Evolutionary conservation across 2,797 vertebrate species (phyloP), one percentile per base, ranked within the genome.

Genomic region (Meda fulgida): DNA sequence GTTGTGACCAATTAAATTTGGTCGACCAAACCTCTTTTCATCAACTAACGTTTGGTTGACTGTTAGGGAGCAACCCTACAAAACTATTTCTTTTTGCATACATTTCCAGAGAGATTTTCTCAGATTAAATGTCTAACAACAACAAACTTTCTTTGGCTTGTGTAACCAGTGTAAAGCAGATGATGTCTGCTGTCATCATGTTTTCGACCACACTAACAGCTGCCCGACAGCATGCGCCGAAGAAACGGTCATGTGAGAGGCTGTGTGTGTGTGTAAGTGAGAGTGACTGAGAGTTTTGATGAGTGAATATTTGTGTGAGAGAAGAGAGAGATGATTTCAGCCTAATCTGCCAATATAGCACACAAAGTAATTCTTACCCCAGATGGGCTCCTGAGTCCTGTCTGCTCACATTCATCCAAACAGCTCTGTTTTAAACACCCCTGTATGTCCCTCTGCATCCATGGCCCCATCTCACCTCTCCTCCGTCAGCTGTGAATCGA

Each of bases 181-280:
- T 84, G 65, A 65, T 5, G 60, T 80, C 78, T 78, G 60, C 63
- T 77, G 73, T 84, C 82, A 77, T 77, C 81, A 67, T 31, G 36
- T 36, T 26, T 58, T 38, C 3, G 53, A 58, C 75, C 65, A 8
- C 43, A 46, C 26, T 31, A 84, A 34, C 83, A 84, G 65, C 65
- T 85, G 40, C 29, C 55, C 7, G 11, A 75, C 31, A 36, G 55
- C 31, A 75, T 26, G 38, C 13, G 73, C 21, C 34, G 34, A 85
- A 80, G 10, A 73, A 80, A 73, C n/a, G 7, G 46, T 84, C 36
- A 31, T 36, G 69, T 48, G 60, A 26, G 53, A 31, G 26, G 31
- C 13, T 31, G 58, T 14, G 18, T 34, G 23, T 31, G 58, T 14
- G 18, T 34, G 23, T 70, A 48, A 73, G 72, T 77, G 66, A 67